These are phyloP conservation scores for Pteropus rufus DNA, from an alignment of 2,797 vertebrate species.

Conservation along the genomic window DNA sequence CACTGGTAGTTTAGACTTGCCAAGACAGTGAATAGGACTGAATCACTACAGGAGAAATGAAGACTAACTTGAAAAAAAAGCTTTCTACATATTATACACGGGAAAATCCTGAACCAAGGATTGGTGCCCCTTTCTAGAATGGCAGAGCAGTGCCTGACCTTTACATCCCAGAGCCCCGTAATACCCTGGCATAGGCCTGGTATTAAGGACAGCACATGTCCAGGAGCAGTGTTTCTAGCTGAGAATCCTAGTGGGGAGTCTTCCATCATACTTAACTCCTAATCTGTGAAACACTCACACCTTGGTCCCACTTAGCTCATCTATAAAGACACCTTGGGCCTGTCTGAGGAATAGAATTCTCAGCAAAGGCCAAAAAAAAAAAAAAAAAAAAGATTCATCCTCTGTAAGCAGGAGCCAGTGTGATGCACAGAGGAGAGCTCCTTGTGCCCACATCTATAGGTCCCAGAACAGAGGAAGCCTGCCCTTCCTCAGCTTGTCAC, in stretches of 20 bases:
- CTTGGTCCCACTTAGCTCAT: not conserved
- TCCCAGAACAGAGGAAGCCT: not conserved
- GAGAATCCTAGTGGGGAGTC: not conserved
- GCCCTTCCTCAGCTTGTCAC: not conserved
- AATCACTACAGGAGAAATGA: not conserved
- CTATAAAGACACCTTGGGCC: not conserved
- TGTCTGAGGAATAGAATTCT: not conserved
- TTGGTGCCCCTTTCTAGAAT: not conserved
- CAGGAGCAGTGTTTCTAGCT: not conserved
- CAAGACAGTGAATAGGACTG: not conserved
- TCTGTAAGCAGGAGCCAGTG: not conserved
- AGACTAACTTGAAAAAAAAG: not conserved
- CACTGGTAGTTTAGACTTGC: not conserved
- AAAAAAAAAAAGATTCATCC: rapidly evolving
- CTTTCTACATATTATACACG: not conserved
- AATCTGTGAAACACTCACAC: not conserved
- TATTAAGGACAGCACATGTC: not conserved
- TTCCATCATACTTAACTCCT: not conserved
- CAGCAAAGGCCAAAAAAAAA: not conserved
- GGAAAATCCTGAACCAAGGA: not conserved
- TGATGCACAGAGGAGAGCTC: rapidly evolving
- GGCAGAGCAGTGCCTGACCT: not conserved
- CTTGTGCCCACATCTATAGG: rapidly evolving
- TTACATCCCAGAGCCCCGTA: not conserved
- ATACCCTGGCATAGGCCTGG: not conserved